Evolutionary conservation across 2,888 invertebrate species (phyloP).

Genomic region (Agonopterix arenella): DNA sequence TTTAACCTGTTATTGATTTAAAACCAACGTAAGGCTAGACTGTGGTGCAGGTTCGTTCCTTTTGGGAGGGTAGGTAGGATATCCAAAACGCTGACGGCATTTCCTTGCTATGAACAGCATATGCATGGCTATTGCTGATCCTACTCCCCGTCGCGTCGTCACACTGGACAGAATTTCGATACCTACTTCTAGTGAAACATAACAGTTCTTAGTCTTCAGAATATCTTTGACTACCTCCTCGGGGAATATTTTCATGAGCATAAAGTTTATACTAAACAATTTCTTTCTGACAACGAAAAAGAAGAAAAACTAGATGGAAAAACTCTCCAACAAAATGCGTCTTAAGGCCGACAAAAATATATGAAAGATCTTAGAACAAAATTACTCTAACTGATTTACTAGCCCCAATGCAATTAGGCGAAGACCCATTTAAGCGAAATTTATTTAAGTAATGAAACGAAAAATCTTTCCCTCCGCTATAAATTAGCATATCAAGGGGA

Average conservation of each 20-base stretch:
- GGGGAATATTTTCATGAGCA: not conserved
- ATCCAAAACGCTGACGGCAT: no score
- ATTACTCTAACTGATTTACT: constrained; percentile 16
- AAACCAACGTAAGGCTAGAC: no score
- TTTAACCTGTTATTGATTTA: no score
- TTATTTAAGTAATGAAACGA: constrained; percentile 26
- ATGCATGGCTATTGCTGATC: no score
- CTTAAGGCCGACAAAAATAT: not conserved
- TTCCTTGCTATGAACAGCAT: no score
- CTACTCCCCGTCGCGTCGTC: no score
- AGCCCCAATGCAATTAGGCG: constrained; percentile 22
- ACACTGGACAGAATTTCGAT: no score
- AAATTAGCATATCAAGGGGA: constrained; percentile 25
- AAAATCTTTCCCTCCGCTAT: constrained; percentile 16
- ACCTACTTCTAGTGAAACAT: no score
- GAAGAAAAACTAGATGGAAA: not conserved
- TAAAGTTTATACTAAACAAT: not conserved
- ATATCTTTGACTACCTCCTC: no score
- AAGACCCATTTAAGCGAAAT: constrained; percentile 19
- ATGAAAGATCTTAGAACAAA: not conserved
- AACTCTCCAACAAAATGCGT: not conserved
- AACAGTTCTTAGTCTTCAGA: no score
- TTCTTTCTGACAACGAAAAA: not conserved
- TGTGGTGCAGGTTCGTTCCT: no score
- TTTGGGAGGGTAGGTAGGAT: no score